Evolutionary conservation across 2,888 invertebrate genomes (phyloP).

Genomic region (Labia minor): DNA sequence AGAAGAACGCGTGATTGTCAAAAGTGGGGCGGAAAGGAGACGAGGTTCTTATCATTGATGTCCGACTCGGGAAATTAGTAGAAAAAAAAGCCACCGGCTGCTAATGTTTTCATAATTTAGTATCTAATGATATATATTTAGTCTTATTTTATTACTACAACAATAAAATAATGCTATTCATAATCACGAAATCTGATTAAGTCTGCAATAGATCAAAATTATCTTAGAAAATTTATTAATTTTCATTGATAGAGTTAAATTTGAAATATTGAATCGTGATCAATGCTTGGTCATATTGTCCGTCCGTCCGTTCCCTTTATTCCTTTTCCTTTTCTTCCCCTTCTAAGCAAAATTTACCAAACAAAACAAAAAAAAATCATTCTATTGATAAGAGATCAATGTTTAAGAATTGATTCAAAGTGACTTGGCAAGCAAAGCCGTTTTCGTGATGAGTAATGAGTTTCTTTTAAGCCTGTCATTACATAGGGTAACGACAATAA

Average conservation of each 20-base stretch:
- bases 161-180: neutral
- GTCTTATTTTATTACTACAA: slow-evolving; percentile 5
- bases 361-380: too few species aligned
- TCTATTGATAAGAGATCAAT: neutral
- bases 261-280: too few species aligned
- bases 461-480: neutral
- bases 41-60: neutral
- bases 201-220: neutral
- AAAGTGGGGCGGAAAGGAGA: slow-evolving; percentile 8
- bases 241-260: neutral
- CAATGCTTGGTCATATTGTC: too few species aligned
- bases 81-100: neutral
- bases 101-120: slow-evolving; percentile 13
- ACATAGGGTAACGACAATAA: neutral
- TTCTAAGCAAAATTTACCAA: neutral
- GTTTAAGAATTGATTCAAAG: neutral
- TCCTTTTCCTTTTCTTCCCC: too few species aligned
- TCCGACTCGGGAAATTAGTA: slow-evolving; percentile 1
- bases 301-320: too few species aligned
- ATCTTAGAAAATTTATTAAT: neutral
- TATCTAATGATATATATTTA: slow-evolving; percentile 8
- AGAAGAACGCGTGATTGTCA: slow-evolving; percentile 13
- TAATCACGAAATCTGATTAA: neutral
- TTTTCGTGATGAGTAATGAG: neutral
- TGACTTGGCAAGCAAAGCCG: neutral